These are phyloP conservation scores for Anguilla obscura DNA, from an alignment of 2,797 vertebrate species.

Conservation along the genomic window DNA sequence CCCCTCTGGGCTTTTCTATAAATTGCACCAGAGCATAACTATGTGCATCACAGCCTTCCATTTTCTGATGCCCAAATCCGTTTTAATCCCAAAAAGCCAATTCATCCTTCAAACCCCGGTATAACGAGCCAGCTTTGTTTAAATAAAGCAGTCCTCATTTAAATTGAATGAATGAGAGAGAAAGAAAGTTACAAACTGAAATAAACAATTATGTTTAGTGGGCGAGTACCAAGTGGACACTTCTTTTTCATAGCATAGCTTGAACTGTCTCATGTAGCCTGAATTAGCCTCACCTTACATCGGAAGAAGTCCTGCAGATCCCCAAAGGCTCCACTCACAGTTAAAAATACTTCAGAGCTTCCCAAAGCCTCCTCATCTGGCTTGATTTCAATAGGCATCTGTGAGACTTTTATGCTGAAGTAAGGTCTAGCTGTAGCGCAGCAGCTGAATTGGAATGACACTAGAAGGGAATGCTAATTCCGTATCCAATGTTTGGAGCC, in stretches of 20 bases:
- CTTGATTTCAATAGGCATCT: conserved; percentile 29
- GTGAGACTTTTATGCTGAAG: conserved; percentile 7
- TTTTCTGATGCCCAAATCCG: conserved; percentile 57
- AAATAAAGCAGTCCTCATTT: conserved; percentile 26
- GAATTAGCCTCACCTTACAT: neutral
- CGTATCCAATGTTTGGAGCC: conserved; percentile 42
- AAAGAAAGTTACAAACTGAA: conserved; percentile 25
- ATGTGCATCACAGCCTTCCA: conserved; percentile 53
- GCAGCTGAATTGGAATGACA: conserved; percentile 10
- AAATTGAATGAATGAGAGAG: conserved; percentile 21
- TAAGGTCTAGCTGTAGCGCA: neutral
- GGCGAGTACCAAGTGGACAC: neutral
- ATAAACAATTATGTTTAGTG: conserved; percentile 29
- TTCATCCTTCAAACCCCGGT: conserved; percentile 47
- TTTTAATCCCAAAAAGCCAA: conserved; percentile 54
- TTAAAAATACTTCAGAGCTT: conserved; percentile 32
- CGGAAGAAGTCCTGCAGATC: neutral
- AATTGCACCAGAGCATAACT: conserved; percentile 30
- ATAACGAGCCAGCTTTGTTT: conserved; percentile 46
- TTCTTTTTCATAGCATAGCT: neutral
- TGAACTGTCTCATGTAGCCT: neutral
- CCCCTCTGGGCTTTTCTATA: neutral
- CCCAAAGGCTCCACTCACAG: conserved; percentile 3
- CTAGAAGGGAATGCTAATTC: conserved; percentile 41
- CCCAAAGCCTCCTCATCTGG: conserved; percentile 9